Evolutionary conservation across 2,797 vertebrate species (phyloP), one percentile per base, ranked within the genome.

Genomic region (Manis pentadactyla): DNA sequence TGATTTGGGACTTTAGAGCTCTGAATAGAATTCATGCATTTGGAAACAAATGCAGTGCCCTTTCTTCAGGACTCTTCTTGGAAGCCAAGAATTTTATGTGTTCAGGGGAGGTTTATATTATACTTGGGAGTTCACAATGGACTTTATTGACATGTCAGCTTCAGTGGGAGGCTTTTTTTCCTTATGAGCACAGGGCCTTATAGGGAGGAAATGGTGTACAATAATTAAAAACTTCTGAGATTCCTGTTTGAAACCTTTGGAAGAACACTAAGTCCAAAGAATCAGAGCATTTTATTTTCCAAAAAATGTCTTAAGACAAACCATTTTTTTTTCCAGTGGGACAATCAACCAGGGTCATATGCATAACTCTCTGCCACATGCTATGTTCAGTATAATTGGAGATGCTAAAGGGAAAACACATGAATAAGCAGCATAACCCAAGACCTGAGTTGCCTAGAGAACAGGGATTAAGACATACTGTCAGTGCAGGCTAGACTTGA

Each of bases 21-120:
- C 96, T 95, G 97, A 97, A 87, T 79, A 94, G 97, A 97, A 97
- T 97, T 97, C 94, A 96, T 95, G 82, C 85, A 61, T 96, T 46
- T 98, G 98, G 98, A 98, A 98, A 97, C 87, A 97, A 97, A 96
- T 68, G 97, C 96, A 97, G 96, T 81, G 39, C 92, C 97, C 96
- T 98, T 98, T 98, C 97, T 97, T 74, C 23, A 46, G 97, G 93
- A 90, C n/a, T 89, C 81, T 94, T 90, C 97, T 96, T 96, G 94
- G 96, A 97, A 98, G 98, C 97, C 98, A 98, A 97, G 98, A 97
- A 97, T 98, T 98, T 98, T 97, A 98, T 97, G 97, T 95, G 94
- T 97, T 98, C 97, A 91, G 96, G 51, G 57, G 94, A 98, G 96
- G 96, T 97, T 98, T 98, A 96, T 97, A 96, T 97, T 97, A 84